These are phyloP conservation scores for Eublepharis macularius DNA, from an alignment of 2,113 vertebrate genomes.

Conservation along the genomic window DNA sequence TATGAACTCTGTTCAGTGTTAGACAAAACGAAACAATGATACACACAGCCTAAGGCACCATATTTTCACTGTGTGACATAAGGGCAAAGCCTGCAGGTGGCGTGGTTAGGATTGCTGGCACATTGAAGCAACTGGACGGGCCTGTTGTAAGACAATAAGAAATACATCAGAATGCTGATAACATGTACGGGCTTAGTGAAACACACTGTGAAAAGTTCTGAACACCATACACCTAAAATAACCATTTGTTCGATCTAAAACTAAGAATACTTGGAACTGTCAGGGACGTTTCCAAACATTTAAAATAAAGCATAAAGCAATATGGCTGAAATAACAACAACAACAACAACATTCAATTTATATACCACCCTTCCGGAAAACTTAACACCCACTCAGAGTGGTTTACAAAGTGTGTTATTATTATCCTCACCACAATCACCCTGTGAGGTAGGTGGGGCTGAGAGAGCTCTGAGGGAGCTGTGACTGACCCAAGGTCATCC, in stretches of 20 bases:
- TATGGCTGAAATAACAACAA: not conserved
- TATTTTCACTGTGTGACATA: not conserved
- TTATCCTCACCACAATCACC: too few species aligned
- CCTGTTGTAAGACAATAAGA: conserved; percentile 67
- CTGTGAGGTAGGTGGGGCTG: too few species aligned
- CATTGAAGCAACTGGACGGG: conserved; percentile 83
- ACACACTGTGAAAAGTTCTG: not conserved
- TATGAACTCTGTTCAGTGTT: conserved; percentile 18
- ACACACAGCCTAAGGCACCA: accelerated
- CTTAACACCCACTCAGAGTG: too few species aligned
- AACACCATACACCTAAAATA: not conserved
- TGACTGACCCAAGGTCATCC: too few species aligned
- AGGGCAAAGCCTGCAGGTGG: conserved; percentile 64
- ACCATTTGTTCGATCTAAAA: not conserved
- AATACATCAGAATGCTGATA: not conserved
- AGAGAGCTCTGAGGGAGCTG: too few species aligned
- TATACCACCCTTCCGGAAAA: too few species aligned
- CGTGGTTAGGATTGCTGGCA: conserved; percentile 65
- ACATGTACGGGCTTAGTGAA: not conserved
- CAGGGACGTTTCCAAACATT: not conserved
- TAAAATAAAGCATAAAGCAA: not conserved
- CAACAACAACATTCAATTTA: too few species aligned
- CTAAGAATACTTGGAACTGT: too few species aligned
- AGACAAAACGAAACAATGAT: accelerated
- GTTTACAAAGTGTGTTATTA: too few species aligned